These are phyloP conservation scores for Ginglymostoma cirratum DNA, from an alignment of 2,113 vertebrate species.

Conservation along the genomic window DNA sequence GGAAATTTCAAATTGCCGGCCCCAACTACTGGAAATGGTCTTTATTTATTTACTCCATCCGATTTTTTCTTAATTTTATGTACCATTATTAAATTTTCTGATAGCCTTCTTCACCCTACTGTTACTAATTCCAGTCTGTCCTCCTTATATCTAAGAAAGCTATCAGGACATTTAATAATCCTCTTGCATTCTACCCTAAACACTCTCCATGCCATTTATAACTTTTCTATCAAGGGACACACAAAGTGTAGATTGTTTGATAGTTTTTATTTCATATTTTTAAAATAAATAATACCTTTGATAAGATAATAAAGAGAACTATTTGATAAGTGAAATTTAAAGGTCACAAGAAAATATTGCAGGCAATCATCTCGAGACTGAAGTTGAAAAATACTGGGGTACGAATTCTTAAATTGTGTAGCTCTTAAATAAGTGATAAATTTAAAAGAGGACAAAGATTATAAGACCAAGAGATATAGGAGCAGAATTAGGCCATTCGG, in stretches of 20 bases:
- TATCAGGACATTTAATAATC: too few relatives aligned
- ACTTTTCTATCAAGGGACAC: background rate
- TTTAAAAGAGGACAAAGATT: background rate
- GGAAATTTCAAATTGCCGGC: background rate
- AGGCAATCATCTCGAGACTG: background rate
- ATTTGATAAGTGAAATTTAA: background rate
- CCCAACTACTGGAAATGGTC: background rate
- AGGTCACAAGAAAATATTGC: background rate
- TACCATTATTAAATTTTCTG: background rate
- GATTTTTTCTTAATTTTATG: background rate
- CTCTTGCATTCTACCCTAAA: background rate
- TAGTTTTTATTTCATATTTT: background rate
- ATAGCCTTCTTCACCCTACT: background rate
- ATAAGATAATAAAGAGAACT: background rate
- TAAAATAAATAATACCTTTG: background rate
- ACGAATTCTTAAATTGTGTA: background rate
- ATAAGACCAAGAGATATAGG: too few relatives aligned
- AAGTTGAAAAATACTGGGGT: background rate
- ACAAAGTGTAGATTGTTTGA: background rate
- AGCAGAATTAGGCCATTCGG: too few relatives aligned
- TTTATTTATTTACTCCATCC: too few relatives aligned
- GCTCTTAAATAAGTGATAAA: background rate
- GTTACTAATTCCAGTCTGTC: background rate
- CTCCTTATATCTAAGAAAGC: background rate
- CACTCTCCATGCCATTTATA: background rate